Base-by-base conservation (phyloP, 2,113 vertebrate genomes). In the Meleagris gallopavo region DNA sequence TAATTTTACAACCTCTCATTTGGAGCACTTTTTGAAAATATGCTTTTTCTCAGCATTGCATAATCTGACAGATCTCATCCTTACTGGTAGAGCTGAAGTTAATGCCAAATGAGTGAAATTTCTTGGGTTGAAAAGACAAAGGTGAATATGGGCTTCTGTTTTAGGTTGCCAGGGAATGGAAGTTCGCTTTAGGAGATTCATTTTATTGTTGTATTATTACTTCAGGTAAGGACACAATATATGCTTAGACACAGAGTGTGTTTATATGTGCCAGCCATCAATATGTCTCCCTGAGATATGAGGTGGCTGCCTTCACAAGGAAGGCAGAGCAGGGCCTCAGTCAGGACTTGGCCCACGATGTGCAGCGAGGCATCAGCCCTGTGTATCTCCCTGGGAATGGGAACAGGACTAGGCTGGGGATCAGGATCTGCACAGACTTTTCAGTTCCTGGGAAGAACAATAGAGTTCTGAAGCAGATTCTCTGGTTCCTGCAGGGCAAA, bases 261-360 rank as follows among this genome's bases (percentile, higher is more conserved):
- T 30, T 79, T 25, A 2, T 25, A 2, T 14, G 30, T 43, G 11
- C 4, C 64, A 34, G 45, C 62, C 66, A 15, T 25, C 45, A 8
- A 17, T 1, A 3, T 38, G 55, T 0, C 36, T 58, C 11, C 14
- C 19, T 9, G 19, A 4, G 19, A n/a, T 13, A 74, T 60, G n/a
- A 2, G 2, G 0, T 11, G 19, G 11, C 40, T 41, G 38, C 27
- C 41, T 50, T 10, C 24, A 16, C 61, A n/a, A 36, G 27, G 30
- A 40, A 0, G 3, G 34, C 16, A 80, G 60, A 11, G 55, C 58
- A 72, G 20, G 5, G 4, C 34, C 40, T 67, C 48, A 71, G 40
- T 32, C 43, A 41, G 18, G 0, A 2, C 11, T 32, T 2, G 1
- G 57, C 24, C 54, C 32, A 41, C 1, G 3, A 21, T 30, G 9